Evolutionary conservation across 2,888 invertebrate species (phyloP), one percentile per base, ranked within the genome.

Genomic region (Norana najaformis): DNA sequence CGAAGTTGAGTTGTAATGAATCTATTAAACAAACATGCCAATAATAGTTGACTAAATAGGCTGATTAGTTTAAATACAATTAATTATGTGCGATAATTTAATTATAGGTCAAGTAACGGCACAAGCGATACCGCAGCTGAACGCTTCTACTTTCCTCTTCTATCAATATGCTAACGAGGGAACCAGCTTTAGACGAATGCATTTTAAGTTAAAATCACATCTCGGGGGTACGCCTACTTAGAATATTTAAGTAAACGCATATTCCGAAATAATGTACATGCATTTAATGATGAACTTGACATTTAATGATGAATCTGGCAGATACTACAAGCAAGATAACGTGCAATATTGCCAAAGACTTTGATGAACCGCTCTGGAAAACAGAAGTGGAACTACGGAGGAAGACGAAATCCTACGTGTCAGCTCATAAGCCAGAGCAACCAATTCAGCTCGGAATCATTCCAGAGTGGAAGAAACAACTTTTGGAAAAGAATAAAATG

Each of bases 391-490:
- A 85, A 85, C 20, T 85, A 8, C 30, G 85, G 37, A 85, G 35
- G 85, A 85, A 36, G 85, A 36, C 85, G 13, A 85, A 85, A 36
- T 85, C 85, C 35, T 37, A 85, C 85, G 37, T 35, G 23, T 23
- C 85, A 30, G 20, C 85, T 85, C 36, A 85, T 35, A 35, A 85
- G 14, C 85, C 85, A 23, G 85, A 36, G 0, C 85, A 36, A 85
- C 85, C 85, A 37, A 36, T 85, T 34, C 35, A 36, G 16, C 35
- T 85, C 23, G 85, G 85, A 85, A 85, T 34, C 85, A 85, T 14
- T 37, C 85, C 85, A 35, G 85, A 85, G 34, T 85, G 85, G 85
- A 85, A 85, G 85, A 85, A 14, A 37, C 85, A n/a, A 23, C 85
- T 85, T 20, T 20, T 85, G 85, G 36, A 85, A 37, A 85, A 85